Percentiles rank a stretch among this genome's conserved stretches.
Conservation (phyloP, 2,113 vertebrate genomes). For the Fulica atra region DNA sequence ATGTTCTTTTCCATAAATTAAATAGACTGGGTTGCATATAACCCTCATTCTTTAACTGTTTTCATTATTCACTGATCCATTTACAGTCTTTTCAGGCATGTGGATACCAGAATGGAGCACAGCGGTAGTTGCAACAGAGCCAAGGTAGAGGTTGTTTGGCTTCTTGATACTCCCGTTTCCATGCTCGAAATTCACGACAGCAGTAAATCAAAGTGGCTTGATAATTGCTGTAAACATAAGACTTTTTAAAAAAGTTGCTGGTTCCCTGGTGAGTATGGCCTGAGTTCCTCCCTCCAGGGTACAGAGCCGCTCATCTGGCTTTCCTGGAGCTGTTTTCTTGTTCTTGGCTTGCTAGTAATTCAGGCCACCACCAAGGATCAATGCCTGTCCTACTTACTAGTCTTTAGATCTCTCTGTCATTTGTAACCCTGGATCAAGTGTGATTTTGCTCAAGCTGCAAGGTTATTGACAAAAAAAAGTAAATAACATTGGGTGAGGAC, state of each 20-base stretch:
- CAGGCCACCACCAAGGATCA: neutral
- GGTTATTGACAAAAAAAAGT: neutral
- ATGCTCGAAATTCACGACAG: neutral
- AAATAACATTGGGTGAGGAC: neutral
- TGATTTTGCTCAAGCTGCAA: neutral
- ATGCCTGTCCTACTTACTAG: neutral
- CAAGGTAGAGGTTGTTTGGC: neutral
- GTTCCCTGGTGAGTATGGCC: accelerated
- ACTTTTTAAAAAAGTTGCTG: neutral
- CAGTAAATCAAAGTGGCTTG: neutral
- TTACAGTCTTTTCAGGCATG: neutral
- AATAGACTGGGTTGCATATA: neutral
- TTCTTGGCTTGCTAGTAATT: neutral
- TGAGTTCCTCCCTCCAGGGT: neutral
- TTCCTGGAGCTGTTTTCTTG: neutral
- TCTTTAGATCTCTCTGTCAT: neutral
- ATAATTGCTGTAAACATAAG: neutral
- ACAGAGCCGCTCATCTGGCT: accelerated
- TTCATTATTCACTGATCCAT: neutral
- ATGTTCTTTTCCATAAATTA: neutral
- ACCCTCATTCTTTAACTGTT: neutral
- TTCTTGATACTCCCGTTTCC: neutral
- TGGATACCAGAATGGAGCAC: neutral
- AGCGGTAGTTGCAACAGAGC: conserved; percentile 15
- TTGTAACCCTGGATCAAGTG: neutral